Conservation (phyloP, 1,140 invertebrate genomes). For the Aethina tumida region DNA sequence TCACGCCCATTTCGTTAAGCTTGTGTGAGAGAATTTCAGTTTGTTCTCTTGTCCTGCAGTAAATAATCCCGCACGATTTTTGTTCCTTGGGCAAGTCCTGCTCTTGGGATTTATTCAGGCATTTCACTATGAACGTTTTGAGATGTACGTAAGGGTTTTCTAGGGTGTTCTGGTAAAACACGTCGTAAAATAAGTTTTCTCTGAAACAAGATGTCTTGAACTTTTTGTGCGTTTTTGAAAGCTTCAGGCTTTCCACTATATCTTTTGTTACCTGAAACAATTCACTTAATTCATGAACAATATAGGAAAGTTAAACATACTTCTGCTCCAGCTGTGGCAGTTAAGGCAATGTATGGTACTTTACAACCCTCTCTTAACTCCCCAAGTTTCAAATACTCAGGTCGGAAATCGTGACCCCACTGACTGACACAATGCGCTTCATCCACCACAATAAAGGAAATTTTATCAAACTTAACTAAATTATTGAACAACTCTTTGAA, state of each 20-base stretch:
- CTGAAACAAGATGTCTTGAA: constrained; percentile 70
- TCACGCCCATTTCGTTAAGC: constrained; percentile 53
- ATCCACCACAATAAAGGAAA: constrained; percentile 83
- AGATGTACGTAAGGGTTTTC: constrained; percentile 70
- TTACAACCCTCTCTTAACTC: constrained; percentile 56
- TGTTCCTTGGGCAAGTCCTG: constrained; percentile 46
- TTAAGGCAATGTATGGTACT: constrained; percentile 82
- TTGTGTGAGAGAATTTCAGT: constrained; percentile 63
- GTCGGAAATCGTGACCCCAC: constrained; percentile 96
- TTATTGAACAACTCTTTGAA: constrained; percentile 53
- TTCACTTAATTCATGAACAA: constrained; percentile 1
- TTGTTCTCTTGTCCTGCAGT: constrained; percentile 77
- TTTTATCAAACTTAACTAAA: constrained; percentile 52
- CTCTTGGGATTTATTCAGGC: constrained; percentile 43
- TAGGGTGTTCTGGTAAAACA: constrained; percentile 72
- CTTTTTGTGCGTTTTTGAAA: constrained; percentile 44
- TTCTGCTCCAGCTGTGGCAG: constrained; percentile 82
- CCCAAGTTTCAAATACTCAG: constrained; percentile 86
- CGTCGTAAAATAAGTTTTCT: constrained; percentile 75
- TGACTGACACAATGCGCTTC: constrained; percentile 97
- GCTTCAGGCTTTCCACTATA: constrained; percentile 51
- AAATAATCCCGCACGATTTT: constrained; percentile 76
- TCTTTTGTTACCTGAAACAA: constrained; percentile 46
- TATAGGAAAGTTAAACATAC: constrained; percentile 33
- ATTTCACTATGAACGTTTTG: constrained; percentile 53